Percentiles rank a stretch among this genome's conserved stretches.
Evolutionary conservation across 2,113 vertebrate genomes (phyloP).

Genomic region (Dermatemys mawii): DNA sequence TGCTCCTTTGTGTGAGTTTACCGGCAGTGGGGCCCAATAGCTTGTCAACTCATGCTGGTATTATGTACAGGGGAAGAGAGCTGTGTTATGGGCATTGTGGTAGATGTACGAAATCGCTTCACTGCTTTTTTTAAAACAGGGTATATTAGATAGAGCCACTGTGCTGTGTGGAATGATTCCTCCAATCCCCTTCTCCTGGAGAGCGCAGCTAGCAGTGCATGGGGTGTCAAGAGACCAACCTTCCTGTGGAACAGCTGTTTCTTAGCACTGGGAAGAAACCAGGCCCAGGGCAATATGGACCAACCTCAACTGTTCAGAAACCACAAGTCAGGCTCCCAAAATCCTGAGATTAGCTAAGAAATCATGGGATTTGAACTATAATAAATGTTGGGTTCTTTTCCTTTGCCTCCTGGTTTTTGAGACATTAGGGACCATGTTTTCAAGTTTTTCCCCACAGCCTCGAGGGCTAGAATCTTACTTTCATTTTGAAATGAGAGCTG

Average conservation of each 20-base stretch:
- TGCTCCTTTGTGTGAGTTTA: not conserved
- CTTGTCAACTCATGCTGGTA: not conserved
- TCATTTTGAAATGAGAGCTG: not conserved
- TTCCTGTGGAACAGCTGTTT: not conserved
- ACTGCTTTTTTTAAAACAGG: not conserved
- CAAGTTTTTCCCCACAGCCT: not conserved
- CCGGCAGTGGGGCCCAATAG: not conserved
- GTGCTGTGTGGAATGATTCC: not conserved
- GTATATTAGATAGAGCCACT: not conserved
- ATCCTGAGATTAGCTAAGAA: no score
- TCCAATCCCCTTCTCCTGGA: no score
- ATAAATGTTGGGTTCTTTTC: not conserved
- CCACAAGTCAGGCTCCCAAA: not conserved
- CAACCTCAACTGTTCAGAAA: not conserved
- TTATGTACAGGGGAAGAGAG: not conserved
- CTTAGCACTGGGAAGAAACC: not conserved
- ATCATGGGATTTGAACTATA: not conserved
- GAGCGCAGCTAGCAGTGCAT: not conserved
- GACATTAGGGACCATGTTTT: not conserved
- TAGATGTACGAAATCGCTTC: not conserved
- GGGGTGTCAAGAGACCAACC: not conserved
- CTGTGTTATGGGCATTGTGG: not conserved
- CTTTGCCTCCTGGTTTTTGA: not conserved
- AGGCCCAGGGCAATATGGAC: not conserved
- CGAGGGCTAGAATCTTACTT: not conserved